phyloP scores from a whole-genome alignment of 2,113 vertebrate genomes.

The Galbula dea region DNA sequence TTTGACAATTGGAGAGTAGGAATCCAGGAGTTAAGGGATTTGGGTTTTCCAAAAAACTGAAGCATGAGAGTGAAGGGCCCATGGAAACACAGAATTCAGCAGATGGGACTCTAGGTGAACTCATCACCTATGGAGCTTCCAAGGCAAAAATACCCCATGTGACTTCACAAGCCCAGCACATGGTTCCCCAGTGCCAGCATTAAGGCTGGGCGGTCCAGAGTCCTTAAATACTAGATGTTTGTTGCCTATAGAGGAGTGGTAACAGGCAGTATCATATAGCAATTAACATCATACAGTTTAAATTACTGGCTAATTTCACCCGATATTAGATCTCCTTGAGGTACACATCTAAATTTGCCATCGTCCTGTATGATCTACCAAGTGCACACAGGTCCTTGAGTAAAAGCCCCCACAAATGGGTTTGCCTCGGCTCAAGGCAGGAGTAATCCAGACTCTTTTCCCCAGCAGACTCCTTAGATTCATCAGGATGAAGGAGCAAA shows the following conservation, averaged over 20 bases:
- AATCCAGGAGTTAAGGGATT: background rate
- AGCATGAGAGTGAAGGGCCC: background rate
- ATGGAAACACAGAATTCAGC: background rate
- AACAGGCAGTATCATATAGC: background rate
- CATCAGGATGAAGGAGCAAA: background rate
- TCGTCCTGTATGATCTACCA: background rate
- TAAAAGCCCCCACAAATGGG: background rate
- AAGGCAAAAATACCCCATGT: background rate
- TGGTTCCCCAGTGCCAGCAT: background rate
- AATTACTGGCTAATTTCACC: background rate
- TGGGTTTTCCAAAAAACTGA: background rate
- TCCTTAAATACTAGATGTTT: background rate
- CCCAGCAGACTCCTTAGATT: background rate
- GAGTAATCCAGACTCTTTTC: background rate
- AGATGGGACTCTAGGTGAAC: background rate
- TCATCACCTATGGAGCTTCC: background rate
- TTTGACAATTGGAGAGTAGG: background rate
- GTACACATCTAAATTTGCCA: background rate
- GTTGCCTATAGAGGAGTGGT: background rate
- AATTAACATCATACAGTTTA: background rate
- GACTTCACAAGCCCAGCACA: background rate
- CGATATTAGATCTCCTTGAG: background rate
- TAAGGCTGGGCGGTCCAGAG: background rate
- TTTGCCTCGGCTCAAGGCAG: background rate
- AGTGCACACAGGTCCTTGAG: background rate